phyloP scores from a whole-genome alignment of 92 coral and sea anemone genomes.

The Pocillopora meandrina region DNA sequence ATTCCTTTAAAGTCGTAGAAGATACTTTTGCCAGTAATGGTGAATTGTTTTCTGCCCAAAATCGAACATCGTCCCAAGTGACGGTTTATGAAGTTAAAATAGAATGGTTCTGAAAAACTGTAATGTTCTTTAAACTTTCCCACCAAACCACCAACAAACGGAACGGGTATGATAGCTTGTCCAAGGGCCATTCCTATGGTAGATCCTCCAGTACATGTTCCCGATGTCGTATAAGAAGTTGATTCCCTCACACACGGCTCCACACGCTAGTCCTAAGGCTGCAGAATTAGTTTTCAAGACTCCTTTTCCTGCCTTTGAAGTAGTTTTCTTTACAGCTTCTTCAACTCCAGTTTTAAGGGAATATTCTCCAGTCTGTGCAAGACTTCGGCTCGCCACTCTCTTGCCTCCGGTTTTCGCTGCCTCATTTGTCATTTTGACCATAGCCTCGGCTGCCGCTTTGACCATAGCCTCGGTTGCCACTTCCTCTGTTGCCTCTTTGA shows the following conservation, averaged over 20 bases:
- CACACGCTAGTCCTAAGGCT: background rate
- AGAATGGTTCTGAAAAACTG: too few species aligned
- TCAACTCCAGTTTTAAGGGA: background rate
- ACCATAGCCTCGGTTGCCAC: background rate
- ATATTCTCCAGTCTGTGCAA: background rate
- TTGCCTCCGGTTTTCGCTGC: background rate
- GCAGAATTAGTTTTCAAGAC: background rate
- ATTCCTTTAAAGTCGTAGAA: too few species aligned
- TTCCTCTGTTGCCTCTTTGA: background rate
- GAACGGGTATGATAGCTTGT: conserved; percentile 38
- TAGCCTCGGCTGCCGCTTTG: background rate
- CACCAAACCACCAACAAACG: conserved; percentile 9
- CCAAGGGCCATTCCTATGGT: conserved; percentile 20
- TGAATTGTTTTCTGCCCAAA: background rate
- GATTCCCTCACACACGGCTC: background rate
- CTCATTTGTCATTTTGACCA: background rate
- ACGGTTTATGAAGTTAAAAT: too few species aligned
- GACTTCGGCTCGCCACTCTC: background rate
- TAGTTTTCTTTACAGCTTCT: background rate
- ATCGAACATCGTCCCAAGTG: too few species aligned
- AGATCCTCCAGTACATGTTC: background rate
- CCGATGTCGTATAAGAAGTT: background rate
- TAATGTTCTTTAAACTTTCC: conserved; percentile 30
- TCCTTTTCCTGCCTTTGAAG: background rate
- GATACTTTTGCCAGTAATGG: too few species aligned